These are phyloP conservation scores for Icerya purchasi DNA, from an alignment of 2,888 invertebrate genomes.

Conservation along the genomic window DNA sequence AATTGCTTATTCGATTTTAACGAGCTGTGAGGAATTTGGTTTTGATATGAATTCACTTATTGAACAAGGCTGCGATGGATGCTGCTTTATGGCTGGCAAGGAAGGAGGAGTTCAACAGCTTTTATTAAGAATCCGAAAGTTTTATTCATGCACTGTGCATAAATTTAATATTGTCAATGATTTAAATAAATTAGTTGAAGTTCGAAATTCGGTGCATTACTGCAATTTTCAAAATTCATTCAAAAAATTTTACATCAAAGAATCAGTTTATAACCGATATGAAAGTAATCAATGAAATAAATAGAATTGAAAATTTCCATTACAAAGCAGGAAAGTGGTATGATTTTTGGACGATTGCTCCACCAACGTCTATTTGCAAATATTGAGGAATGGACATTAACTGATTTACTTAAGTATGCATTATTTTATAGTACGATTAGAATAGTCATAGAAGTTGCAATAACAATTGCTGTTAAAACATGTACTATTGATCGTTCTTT, in stretches of 20 bases:
- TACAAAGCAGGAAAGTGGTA: too few relatives aligned
- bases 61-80: not conserved
- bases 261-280: not conserved
- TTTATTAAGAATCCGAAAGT: not conserved
- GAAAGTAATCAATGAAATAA: not conserved
- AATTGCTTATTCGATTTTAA: not conserved
- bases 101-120: not conserved
- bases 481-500: not conserved
- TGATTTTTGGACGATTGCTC: not conserved
- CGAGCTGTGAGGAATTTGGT: not conserved
- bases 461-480: not conserved
- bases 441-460: not conserved
- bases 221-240: not conserved
- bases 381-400: not conserved
- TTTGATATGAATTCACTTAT: not conserved
- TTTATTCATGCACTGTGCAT: not conserved
- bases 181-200: not conserved
- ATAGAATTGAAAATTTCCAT: not conserved
- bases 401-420: not conserved
- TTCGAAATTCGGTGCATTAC: not conserved
- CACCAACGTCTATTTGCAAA: not conserved
- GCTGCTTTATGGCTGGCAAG: not conserved
- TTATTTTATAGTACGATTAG: not conserved
- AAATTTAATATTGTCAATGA: too few relatives aligned
- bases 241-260: not conserved